A percentile compares a stretch with the other conserved stretches of the same genome.
phyloP scores from a whole-genome alignment of 2,797 vertebrate genomes.

The Lacerta viridis region DNA sequence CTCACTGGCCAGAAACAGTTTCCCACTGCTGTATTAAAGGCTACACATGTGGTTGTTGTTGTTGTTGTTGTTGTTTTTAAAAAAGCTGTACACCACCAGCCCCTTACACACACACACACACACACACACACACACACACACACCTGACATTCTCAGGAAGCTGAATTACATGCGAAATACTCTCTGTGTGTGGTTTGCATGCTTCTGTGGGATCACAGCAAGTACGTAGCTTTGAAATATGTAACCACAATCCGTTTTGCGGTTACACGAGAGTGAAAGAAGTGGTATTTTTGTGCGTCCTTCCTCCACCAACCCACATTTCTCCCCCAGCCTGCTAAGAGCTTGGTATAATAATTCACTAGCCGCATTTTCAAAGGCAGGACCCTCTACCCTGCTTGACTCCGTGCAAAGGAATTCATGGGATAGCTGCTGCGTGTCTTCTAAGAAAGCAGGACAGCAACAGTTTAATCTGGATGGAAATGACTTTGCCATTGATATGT shows the following conservation, averaged over 20 bases:
- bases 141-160: too few relatives aligned
- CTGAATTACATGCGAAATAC: too few relatives aligned
- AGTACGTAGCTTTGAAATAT: neutral
- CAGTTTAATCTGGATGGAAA: neutral
- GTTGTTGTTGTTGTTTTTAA: too few relatives aligned
- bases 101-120: too few relatives aligned
- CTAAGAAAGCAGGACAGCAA: neutral
- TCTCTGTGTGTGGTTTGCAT: too few relatives aligned
- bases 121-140: too few relatives aligned
- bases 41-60: neutral
- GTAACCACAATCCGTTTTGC: neutral
- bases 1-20: too few relatives aligned
- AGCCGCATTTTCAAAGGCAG: neutral
- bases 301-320: too few relatives aligned
- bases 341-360: too few relatives aligned
- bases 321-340: too few relatives aligned
- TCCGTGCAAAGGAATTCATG: neutral
- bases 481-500: neutral
- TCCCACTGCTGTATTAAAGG: neutral
- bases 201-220: neutral
- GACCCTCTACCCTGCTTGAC: neutral
- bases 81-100: too few relatives aligned
- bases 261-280: neutral
- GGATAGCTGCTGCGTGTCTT: neutral
- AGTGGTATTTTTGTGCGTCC: neutral